Percentiles rank a stretch among this genome's conserved stretches.
These are phyloP conservation scores for Epizoanthus rinbou DNA, from an alignment of 92 coral and sea anemone genomes.

Conservation along the genomic window DNA sequence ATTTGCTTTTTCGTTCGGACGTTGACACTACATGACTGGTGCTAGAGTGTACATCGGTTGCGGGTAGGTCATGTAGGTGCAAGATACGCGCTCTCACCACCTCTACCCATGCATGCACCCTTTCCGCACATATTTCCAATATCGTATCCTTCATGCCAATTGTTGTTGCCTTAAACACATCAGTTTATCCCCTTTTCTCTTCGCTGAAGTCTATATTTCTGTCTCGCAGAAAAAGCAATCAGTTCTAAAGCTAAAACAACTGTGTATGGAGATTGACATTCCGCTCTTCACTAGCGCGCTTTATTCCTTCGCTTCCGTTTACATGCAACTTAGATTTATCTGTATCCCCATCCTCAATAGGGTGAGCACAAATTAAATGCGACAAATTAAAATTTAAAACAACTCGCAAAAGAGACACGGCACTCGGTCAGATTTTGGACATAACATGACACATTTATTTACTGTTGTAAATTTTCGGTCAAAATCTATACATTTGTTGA, in stretches of 20 bases:
- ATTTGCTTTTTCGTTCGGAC: constrained; percentile 51
- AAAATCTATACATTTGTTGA: too few species aligned
- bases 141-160: constrained; percentile 37
- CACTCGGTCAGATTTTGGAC: too few species aligned
- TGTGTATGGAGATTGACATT: constrained; percentile 19
- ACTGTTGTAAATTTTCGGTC: too few species aligned
- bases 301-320: constrained; percentile 41
- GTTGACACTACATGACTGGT: constrained; percentile 53
- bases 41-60: constrained; percentile 53
- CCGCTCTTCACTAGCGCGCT: constrained; percentile 39
- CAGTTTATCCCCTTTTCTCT: constrained; percentile 16
- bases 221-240: too few species aligned
- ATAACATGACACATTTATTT: too few species aligned
- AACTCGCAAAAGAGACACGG: too few species aligned
- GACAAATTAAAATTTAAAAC: too few species aligned
- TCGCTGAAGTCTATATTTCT: too few species aligned
- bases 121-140: constrained; percentile 29
- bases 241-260: too few species aligned
- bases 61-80: constrained; percentile 51
- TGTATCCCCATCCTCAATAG: neutral
- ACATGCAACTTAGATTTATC: constrained; percentile 26
- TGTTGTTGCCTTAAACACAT: constrained; percentile 40
- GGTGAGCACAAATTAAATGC: constrained; percentile 24
- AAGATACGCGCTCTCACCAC: constrained; percentile 33
- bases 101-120: constrained; percentile 48